phyloP scores from a whole-genome alignment of 2,888 invertebrate genomes.

The Microplitis manilae region DNA sequence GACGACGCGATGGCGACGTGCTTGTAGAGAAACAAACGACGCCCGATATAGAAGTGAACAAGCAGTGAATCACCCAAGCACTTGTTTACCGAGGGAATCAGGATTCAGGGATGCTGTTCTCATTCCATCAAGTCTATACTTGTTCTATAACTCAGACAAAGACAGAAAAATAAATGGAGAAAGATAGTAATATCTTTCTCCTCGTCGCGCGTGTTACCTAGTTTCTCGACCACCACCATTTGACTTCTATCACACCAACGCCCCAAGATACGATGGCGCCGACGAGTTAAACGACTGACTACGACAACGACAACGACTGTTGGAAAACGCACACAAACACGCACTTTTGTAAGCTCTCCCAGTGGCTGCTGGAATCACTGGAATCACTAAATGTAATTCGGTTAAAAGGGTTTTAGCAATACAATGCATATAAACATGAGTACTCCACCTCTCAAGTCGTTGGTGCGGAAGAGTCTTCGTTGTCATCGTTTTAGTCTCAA shows the following conservation, averaged over 20 bases:
- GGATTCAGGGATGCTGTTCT: constrained; percentile 65
- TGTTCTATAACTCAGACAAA: constrained; percentile 55
- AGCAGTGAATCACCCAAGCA: constrained; percentile 71
- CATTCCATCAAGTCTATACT: constrained; percentile 48
- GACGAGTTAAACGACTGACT: constrained; percentile 2
- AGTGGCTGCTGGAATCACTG: constrained; percentile 63
- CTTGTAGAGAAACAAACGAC: constrained; percentile 66
- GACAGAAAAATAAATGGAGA: constrained; percentile 56
- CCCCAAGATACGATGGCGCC: constrained; percentile 31
- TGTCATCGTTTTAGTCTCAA: constrained; percentile 15
- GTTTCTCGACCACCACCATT: constrained; percentile 12
- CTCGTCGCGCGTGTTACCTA: constrained; percentile 27
- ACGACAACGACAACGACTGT: constrained; percentile 25
- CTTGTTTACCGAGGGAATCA: constrained; percentile 71
- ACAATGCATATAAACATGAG: constrained; percentile 72
- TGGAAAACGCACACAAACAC: constrained; percentile 51
- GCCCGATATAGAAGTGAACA: constrained; percentile 66
- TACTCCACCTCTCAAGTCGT: constrained; percentile 56
- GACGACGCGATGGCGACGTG: constrained; percentile 66
- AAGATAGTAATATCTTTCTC: constrained; percentile 14
- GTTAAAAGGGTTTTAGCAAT: constrained; percentile 72
- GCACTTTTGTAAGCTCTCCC: constrained; percentile 50
- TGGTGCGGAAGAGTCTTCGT: constrained; percentile 45
- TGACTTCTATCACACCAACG: constrained; percentile 12
- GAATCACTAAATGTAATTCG: constrained; percentile 71